Evolutionary conservation across 2,113 vertebrate genomes (phyloP), one percentile per base, ranked within the genome.

Genomic region (Marcusenius ussheri): DNA sequence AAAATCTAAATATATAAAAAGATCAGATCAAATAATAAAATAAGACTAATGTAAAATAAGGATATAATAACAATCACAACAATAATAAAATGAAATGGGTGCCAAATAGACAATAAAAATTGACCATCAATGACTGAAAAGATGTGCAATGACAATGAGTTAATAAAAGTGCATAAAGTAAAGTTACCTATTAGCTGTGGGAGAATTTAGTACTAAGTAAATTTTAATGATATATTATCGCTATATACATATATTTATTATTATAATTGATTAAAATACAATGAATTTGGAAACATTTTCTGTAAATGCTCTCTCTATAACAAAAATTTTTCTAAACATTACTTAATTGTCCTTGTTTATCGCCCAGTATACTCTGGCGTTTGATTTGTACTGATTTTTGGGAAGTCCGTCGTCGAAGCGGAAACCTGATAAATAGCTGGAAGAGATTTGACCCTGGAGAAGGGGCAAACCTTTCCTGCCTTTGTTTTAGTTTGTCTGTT

Each of bases 381-480:
- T 89, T 53, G 56, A 83, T 89, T 89, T 31, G 27, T 7, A 35
- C 49, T 83, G 49, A 51, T 70, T 88, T 66, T 45, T 31, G 88
- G 87, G 53, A 91, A 88, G 77, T 66, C 46, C 70, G 70, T 24
- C 83, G 83, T 88, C 83, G 77, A 49, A 62, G 47, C 86, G 89
- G 88, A 93, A 92, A 88, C 90, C 53, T 62, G 88, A 91, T 51
- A 87, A 91, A 88, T 91, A 84, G 50, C 88, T 66, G 66, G 90
- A 93, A 93, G 88, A 87, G 77, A 85, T 90, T 74, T 91, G 85
- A 92, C 80, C 49, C 89, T 42, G 88, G 62, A 87, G 90, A 62
- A 90, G 84, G 62, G 86, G 51, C 90, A 83, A 88, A 90, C 83
- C 89, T 92, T 92, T 94, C 91, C 91, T 94, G 92, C 8, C 70